Percentiles rank a stretch among this genome's conserved stretches.
phyloP scores from a whole-genome alignment of 2,797 vertebrate genomes.

The Galaxias olidus region DNA sequence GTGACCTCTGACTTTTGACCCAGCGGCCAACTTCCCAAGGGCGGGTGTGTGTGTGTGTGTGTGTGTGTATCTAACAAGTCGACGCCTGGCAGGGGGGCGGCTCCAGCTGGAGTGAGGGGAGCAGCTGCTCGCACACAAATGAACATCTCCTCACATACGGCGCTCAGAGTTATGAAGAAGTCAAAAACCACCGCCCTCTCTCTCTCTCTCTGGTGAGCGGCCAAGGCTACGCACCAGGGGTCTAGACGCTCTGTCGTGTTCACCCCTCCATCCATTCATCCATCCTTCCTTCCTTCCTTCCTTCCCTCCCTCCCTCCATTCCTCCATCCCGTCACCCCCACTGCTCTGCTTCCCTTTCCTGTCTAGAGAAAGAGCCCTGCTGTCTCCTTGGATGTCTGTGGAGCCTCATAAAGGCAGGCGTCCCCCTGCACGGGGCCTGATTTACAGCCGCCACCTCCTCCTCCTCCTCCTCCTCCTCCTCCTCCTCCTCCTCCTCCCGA shows the following conservation, averaged over 20 bases:
- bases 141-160: too few relatives aligned
- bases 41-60: neutral
- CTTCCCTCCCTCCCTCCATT: neutral
- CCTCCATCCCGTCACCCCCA: neutral
- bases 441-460: too few relatives aligned
- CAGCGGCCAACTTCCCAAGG: neutral
- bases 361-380: too few relatives aligned
- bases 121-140: neutral
- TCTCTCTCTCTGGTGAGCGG: conserved; percentile 33
- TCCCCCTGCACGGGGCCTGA: neutral
- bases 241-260: too few relatives aligned
- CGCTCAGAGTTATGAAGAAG: too few relatives aligned
- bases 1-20: neutral
- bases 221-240: conserved; percentile 40
- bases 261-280: conserved; percentile 3
- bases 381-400: too few relatives aligned
- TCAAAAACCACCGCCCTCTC: neutral
- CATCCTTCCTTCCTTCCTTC: conserved; percentile 39
- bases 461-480: conserved; percentile 8
- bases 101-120: neutral
- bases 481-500: conserved; percentile 25
- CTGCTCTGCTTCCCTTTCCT: conserved; percentile 3
- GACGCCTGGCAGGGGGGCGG: neutral
- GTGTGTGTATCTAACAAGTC: neutral
- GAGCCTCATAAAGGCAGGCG: neutral